Percentiles rank a stretch among this genome's conserved stretches.
Conservation (phyloP, 2,113 vertebrate genomes). For the Albula glossodonta region DNA sequence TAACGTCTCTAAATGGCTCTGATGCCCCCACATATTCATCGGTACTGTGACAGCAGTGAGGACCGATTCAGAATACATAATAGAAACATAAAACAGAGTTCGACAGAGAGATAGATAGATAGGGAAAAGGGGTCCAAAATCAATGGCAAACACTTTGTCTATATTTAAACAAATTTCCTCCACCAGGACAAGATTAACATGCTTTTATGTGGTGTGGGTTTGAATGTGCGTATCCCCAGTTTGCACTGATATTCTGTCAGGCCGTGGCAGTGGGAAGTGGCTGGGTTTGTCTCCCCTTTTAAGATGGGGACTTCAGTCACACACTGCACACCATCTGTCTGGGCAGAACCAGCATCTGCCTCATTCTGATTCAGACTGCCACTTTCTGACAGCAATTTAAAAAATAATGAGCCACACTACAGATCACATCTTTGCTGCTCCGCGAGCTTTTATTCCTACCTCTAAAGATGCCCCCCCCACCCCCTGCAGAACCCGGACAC, state of each 20-base stretch:
- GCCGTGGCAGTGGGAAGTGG: background rate
- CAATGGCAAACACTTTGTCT: background rate
- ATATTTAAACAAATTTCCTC: conserved; percentile 3
- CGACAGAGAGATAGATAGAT: background rate
- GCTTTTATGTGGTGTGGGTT: background rate
- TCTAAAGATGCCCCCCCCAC: background rate
- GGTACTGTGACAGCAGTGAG: background rate
- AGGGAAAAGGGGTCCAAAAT: background rate
- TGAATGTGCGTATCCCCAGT: background rate
- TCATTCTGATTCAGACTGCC: background rate
- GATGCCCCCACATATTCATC: background rate
- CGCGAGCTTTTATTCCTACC: background rate
- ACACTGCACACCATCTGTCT: background rate
- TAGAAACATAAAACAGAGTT: background rate
- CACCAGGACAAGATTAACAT: background rate
- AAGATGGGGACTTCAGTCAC: background rate
- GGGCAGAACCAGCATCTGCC: background rate
- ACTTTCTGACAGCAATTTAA: background rate
- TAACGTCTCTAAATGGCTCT: background rate
- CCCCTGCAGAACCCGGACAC: too few relatives aligned
- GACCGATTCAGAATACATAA: background rate
- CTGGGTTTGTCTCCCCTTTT: background rate
- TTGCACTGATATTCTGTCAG: background rate
- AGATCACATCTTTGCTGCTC: background rate
- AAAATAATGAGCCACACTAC: too few relatives aligned